Base-by-base conservation (phyloP, 2,888 invertebrate genomes). In the Drosophila formosana region DNA sequence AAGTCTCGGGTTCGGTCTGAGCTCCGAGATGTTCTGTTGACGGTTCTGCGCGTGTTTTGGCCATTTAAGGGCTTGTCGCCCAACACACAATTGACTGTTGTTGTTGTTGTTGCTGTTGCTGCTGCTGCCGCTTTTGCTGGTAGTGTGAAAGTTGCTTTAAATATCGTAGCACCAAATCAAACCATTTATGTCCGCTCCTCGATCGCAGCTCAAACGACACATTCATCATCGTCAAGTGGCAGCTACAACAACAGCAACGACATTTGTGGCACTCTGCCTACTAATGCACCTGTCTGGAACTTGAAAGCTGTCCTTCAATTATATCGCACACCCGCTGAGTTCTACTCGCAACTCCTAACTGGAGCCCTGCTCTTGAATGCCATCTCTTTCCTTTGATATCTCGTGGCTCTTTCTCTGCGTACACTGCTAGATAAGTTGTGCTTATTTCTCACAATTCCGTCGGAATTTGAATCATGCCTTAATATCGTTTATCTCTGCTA, bases 111-210 rank as follows among this genome's bases (percentile, higher is more conserved):
- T 51, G 30, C 41, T 37, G 41, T 32, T 51, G 7, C 18, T 62
- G 23, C 13, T 70, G 26, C n/a, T 60, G n/a, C 9, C 45, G 43
- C 43, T 72, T 46, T 68, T 78, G 75, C 62, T 57, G 57, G 61
- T 82, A 88, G 85, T 85, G 85, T 85, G 88, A 85, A 85, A 89
- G 85, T 85, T 70, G 89, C 88, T 85, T 85, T 85, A 85, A 85
- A 85, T 85, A 85, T 75, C 61, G 62, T 57, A 60, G 55, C 58
- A 85, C 79, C 82, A 88, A 89, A 88, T 89, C 85, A 85, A 85
- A 85, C 89, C 89, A 85, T 85, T 85, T 85, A 89, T 75, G 85
- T 85, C 89, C 75, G 67, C 52, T 43, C 64, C 66, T 61, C 69
- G 70, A 70, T 76, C 72, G 58, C 76, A 47, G 66, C 70, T 69